Base-by-base conservation (phyloP, 2,888 invertebrate species). In the Operophtera brumata region DNA sequence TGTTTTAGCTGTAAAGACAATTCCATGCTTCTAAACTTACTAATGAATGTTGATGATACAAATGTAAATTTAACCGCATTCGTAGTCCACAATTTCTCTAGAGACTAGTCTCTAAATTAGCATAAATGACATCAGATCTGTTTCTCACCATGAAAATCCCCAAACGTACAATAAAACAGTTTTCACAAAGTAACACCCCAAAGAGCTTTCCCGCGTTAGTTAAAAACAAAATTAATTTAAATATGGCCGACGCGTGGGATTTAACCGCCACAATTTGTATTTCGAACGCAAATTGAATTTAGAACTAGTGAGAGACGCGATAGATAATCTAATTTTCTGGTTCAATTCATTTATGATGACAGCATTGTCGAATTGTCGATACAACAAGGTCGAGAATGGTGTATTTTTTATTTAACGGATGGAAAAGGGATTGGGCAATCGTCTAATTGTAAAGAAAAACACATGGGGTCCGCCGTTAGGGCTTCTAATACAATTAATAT, bases 401-500 rank as follows among this genome's bases (percentile, higher is more conserved):
- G 57, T 59, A 47, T 56, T 69, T 73, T 68, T 66, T 58, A 64
- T 56, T 59, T 62, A 44, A 66, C 58, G 53, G 61, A 53, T 54
- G 51, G 67, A 59, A 69, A 69, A 73, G 73, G 73, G 70, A 69
- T 78, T 75, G 69, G 64, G 63, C 67, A 75, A 82, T 75, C 69
- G 70, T 71, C 77, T 87, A 79, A 85, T 86, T 86, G 84, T 78
- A 74, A 84, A 87, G 86, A 87, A 87, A 86, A 88, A 88, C 85
- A 87, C 84, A 87, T 85, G 84, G 88, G 87, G 84, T 75, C 70
- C 72, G 59, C 67, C 69, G 74, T 76, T 72, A 75, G 78, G 79
- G 82, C 76, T 78, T 74, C 79, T 87, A 86, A 88, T 73, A 78
- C 80, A 87, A 87, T 89, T 87, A 87, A 88, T 88, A 87, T 86